phyloP scores from a whole-genome alignment of 2,888 invertebrate species.

The Taenaris catops region DNA sequence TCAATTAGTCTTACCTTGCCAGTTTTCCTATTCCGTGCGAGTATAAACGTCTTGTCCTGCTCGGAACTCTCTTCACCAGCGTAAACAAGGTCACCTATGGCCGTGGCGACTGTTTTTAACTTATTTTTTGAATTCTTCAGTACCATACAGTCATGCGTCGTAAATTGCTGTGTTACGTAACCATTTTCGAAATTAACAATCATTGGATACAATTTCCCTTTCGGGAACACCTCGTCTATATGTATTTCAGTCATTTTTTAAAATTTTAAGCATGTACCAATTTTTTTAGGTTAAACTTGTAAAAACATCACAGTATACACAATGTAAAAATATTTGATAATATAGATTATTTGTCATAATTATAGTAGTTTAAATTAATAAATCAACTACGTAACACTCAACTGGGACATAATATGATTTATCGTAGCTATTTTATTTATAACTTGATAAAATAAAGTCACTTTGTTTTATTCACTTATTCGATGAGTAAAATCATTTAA shows the following conservation, averaged over 20 bases:
- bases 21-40: constrained; percentile 47
- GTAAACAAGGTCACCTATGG: constrained; percentile 45
- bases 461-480: no score
- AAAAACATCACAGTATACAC: no score
- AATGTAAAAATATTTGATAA: no score
- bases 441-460: no score
- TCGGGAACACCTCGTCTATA: constrained; percentile 48
- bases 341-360: no score
- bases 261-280: no score
- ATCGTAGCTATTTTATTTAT: no score
- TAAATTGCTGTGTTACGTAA: constrained; percentile 44
- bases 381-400: no score
- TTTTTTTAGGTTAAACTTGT: no score
- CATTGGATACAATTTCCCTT: constrained; percentile 37
- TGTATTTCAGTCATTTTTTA: constrained; percentile 46
- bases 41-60: constrained; percentile 44
- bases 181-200: constrained; percentile 61
- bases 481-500: no score
- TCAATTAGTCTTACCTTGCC: constrained; percentile 60
- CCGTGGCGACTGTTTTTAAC: constrained; percentile 36
- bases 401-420: no score
- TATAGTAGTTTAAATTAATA: no score
- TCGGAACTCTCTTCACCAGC: constrained; percentile 45
- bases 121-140: constrained; percentile 35
- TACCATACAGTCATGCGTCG: constrained; percentile 34